Evolutionary conservation across 2,113 vertebrate genomes (phyloP), one percentile per base, ranked within the genome.

Genomic region (Ammodytes dubius): DNA sequence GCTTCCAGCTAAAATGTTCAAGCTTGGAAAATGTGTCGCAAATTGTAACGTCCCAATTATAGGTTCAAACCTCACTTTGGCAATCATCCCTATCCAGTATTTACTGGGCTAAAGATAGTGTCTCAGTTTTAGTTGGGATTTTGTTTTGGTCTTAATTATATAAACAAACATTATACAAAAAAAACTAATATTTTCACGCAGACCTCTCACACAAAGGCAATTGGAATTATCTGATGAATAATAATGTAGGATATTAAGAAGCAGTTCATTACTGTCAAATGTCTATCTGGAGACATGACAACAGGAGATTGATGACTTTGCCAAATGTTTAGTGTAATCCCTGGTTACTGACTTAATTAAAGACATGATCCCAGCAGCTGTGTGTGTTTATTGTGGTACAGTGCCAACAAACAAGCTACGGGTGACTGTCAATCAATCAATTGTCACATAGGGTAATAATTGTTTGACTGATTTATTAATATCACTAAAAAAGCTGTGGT

Each of bases 271-370:
- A 60, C 63, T 71, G 64, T 68, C 45, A 72, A 81, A 81, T 37
- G 73, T 87, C 69, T 88, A 54, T 74, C 74, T 83, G 70, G 71
- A 88, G 70, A 88, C 87, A 79, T 89, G 85, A 87, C 84, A 91
- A 92, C 82, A 14, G 77, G 61, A 89, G 87, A 87, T 71, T 76
- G 78, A 88, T 82, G 81, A 83, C 64, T 72, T 83, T 67, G n/a
- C 78, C 89, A 93, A 93, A 93, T 92, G 90, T 92, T 92, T 85
- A 87, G 81, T 10, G 42, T 86, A 84, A 93, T 91, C 56, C 79
- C 65, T 89, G 74, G 91, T 86, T 88, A 90, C 89, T 47, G 42
- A 17, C 56, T 69, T 82, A 66, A 91, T 86, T 81, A 81, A 77
- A 73, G 40, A 15, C 47, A 49, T 9, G 3, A 49, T 56, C n/a